These are phyloP conservation scores for Lomographa bimaculata DNA, from an alignment of 2,888 invertebrate genomes.

Conservation along the genomic window DNA sequence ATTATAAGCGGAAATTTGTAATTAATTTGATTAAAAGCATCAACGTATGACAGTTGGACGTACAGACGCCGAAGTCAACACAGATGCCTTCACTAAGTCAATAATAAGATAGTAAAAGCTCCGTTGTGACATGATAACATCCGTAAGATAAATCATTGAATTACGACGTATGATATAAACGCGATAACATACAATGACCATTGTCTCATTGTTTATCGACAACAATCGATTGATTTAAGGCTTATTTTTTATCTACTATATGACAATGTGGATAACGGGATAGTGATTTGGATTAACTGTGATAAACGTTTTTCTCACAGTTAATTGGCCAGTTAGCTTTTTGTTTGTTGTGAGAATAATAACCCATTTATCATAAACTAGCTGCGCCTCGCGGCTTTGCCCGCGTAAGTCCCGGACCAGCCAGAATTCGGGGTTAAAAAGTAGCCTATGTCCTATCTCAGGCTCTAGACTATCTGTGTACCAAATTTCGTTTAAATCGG, in stretches of 20 bases:
- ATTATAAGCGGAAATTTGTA: too few species aligned
- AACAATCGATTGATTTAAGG: constrained; percentile 17
- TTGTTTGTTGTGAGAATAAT: background rate
- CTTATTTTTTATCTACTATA: constrained; percentile 14
- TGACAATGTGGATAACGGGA: constrained; percentile 11
- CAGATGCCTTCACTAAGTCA: too few species aligned
- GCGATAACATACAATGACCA: constrained; percentile 23
- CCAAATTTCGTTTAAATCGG: too few species aligned
- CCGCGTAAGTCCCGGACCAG: too few species aligned
- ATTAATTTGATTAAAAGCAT: too few species aligned
- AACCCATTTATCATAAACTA: too few species aligned
- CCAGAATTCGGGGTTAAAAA: too few species aligned
- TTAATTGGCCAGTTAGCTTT: constrained; percentile 2
- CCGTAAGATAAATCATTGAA: constrained; percentile 22
- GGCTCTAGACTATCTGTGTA: too few species aligned
- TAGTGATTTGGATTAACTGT: constrained; percentile 1
- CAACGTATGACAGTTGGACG: too few species aligned
- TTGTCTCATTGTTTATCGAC: constrained; percentile 22
- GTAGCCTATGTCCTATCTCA: too few species aligned
- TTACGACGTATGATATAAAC: constrained; percentile 20
- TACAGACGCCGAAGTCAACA: too few species aligned
- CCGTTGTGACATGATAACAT: constrained; percentile 5
- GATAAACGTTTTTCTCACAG: constrained; percentile 4
- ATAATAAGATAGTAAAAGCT: background rate
- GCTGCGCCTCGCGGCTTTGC: too few species aligned